Percentiles rank a stretch among this genome's conserved stretches.
phyloP scores from a whole-genome alignment of 2,888 invertebrate genomes.

The Pyrocoelia pectoralis region DNA sequence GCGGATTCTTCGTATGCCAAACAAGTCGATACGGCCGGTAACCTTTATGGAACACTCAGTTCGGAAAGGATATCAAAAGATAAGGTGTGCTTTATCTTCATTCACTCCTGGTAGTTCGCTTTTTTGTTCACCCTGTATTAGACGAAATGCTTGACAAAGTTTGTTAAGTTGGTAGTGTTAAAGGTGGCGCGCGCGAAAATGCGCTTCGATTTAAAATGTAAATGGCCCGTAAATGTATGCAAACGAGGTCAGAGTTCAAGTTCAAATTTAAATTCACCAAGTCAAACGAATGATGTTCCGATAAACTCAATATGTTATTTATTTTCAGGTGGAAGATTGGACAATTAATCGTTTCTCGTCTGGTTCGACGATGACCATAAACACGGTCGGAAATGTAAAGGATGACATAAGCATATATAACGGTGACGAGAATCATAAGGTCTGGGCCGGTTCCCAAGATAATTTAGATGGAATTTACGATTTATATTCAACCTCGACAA shows the following conservation, averaged over 20 bases:
- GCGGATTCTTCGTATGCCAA: constrained; percentile 94
- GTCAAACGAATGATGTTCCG: not conserved
- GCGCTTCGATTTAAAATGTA: not conserved
- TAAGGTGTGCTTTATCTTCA: constrained; percentile 49
- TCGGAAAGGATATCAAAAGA: constrained; percentile 57
- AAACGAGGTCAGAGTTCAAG: not conserved
- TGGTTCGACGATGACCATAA: constrained; percentile 68
- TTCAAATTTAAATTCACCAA: not conserved
- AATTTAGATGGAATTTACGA: constrained; percentile 78
- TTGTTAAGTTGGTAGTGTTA: too few relatives aligned
- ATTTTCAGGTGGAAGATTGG: constrained; percentile 65
- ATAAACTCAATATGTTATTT: not conserved
- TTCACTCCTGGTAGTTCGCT: too few relatives aligned
- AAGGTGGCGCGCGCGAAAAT: too few relatives aligned
- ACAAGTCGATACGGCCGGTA: constrained; percentile 72
- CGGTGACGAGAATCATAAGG: constrained; percentile 93
- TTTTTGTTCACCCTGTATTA: too few relatives aligned
- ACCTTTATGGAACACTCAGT: constrained; percentile 56
- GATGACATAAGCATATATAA: constrained; percentile 87
- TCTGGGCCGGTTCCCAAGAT: constrained; percentile 86
- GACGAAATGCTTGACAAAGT: too few relatives aligned
- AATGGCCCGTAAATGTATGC: not conserved
- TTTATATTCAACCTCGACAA: constrained; percentile 65
- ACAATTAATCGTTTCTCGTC: constrained; percentile 62
- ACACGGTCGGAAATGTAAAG: constrained; percentile 67